Base-by-base conservation (phyloP, 2,113 vertebrate genomes). In the Microtus richardsoni region DNA sequence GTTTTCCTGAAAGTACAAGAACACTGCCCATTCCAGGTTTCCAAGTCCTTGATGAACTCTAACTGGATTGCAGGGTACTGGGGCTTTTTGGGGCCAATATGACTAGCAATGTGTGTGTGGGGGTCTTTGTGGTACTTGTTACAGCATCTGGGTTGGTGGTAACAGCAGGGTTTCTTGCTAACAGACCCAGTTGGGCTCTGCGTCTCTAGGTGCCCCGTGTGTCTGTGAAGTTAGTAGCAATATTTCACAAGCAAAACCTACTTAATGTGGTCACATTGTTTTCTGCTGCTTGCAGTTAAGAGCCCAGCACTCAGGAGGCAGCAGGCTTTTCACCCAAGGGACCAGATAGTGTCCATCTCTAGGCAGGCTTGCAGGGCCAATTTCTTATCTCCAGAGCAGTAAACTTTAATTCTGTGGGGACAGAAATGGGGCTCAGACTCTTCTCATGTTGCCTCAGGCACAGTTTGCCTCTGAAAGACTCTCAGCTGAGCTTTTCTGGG, bases 401-500 rank as follows among this genome's bases (percentile, higher is more conserved):
- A 62, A 54, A 36, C 0, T 71, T 58, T 8, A 36, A 49, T 70
- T 92, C 73, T 21, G 7, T 0, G 4, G 22, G 17, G 44, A 16
- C 28, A 52, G 39, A 26, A 60, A 16, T 16, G 52, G 54, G 66
- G 21, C 21, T 88, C 44, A 30, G 30, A 58, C 26, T 54, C 33
- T 7, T 36, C 41, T 39, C 12, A 16, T 26, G 62, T 16, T 41
- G 70, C 62, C 28, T 82, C 2, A 1, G 44, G 21, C 39, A 84
- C 44, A 8, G 30, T 58, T 21, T n/a, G 11, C 19, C n/a, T 62
- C 47, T 54, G 58, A 77, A 64, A 93, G 54, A 11, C n/a, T 92
- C 89, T 94, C 88, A 73, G 28, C 16, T 85, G 87, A 95, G 91
- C 30, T 79, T 95, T 96, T 75, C 68, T 12, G 79, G 33, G n/a